Base-by-base conservation (phyloP, 2,797 vertebrate species). In the Streptopelia turtur region DNA sequence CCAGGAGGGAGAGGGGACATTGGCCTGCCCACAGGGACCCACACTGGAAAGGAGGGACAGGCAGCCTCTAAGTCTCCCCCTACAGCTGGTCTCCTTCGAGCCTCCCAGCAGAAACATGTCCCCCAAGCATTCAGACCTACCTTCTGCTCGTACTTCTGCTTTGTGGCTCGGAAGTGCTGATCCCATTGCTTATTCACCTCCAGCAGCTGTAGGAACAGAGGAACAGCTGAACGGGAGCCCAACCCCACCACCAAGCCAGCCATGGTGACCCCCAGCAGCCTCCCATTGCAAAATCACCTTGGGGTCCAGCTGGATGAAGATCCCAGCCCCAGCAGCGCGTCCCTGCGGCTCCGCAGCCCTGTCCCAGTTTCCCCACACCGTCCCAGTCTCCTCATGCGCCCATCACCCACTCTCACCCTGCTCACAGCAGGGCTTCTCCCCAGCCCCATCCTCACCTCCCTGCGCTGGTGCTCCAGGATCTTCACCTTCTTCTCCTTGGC, bases 131-230 rank as follows among this genome's bases (percentile, higher is more conserved):
- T 9, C 53, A 52, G 37, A n/a, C 49, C 76, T 98, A 99, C 99
- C 99, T 99, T 99, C 96, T 99, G 99, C 96, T 99, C 99, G 5
- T 99, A 99, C 97, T 99, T 99, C 93, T 99, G 98, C 98, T 99
- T 99, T 98, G 99, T 99, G 93, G 99, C 98, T 97, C 99, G 99
- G 98, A 99, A 99, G 95, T 99, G 99, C 97, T 99, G 98, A 98
- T 99, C 99, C 99, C 99, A 99, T 68, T 99, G 99, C 96, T 99
- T 99, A 97, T 99, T 99, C 96, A 99, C 99, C 93, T 99, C 99
- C 97, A 99, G 98, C 80, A 99, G 98, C 99, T 99, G 97, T 1
- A 13, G 90, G 83, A 72, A 97, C 78, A 97, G 68, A 96, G 8
- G 7, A 3, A 57, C 17, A 18, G 64, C 69, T 98, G 89, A 97